Conservation (phyloP, 2,113 vertebrate genomes). For the Apodemus sylvaticus region DNA sequence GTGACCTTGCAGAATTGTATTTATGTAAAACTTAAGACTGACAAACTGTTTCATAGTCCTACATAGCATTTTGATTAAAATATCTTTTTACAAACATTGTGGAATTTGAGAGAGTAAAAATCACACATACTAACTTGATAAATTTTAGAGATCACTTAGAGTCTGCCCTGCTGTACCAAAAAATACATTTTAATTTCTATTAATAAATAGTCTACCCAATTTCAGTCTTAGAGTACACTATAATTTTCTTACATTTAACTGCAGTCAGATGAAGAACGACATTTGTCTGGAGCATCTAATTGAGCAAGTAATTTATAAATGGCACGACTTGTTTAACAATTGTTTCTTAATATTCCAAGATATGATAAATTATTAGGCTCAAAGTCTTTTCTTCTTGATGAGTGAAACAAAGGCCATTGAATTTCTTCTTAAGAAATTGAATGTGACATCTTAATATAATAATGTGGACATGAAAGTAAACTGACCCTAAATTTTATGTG, state of each 20-base stretch:
- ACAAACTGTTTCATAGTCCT: neutral
- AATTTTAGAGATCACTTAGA: constrained; percentile 3
- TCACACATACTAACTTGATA: neutral
- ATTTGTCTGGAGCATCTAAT: neutral
- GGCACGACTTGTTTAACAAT: neutral
- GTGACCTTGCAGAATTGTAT: constrained; percentile 19
- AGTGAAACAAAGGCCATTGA: neutral
- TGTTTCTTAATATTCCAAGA: neutral
- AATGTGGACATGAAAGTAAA: neutral
- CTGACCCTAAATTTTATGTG: neutral
- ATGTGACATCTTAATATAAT: neutral
- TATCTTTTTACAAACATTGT: neutral
- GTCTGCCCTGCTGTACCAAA: neutral
- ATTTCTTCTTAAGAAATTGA: constrained; percentile 47
- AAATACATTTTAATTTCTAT: constrained; percentile 2
- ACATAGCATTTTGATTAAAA: neutral
- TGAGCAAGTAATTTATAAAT: neutral
- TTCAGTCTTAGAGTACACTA: neutral
- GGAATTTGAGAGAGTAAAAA: constrained; percentile 10
- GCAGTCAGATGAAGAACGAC: neutral
- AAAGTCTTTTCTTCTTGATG: neutral
- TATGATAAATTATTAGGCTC: neutral
- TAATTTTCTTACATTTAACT: constrained; percentile 33
- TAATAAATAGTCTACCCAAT: neutral
- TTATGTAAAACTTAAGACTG: neutral